These are phyloP conservation scores for Sebastes oblongus DNA, from an alignment of 2,797 vertebrate species.

Conservation along the genomic window DNA sequence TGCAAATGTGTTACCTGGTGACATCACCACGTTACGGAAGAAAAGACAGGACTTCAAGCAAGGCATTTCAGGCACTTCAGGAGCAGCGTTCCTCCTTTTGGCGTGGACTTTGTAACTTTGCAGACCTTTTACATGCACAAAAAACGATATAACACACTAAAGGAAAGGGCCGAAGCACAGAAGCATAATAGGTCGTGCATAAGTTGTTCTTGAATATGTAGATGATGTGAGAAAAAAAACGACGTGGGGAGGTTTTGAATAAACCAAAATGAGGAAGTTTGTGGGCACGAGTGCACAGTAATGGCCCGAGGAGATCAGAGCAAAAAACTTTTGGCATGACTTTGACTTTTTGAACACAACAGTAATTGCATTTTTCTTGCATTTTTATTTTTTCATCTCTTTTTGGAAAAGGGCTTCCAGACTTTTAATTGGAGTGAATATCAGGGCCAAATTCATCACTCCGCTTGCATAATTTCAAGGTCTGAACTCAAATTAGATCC, in stretches of 20 bases:
- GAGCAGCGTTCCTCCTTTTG: too few species aligned
- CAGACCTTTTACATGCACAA: too few species aligned
- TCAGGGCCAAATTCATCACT: not conserved
- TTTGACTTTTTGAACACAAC: not conserved
- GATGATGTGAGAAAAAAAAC: not conserved
- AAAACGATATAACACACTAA: too few species aligned
- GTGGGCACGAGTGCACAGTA: not conserved
- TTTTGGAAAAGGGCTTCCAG: not conserved
- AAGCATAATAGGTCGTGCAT: too few species aligned
- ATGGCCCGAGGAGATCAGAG: not conserved
- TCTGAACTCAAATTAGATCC: conserved; percentile 12
- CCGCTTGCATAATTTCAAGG: conserved; percentile 6
- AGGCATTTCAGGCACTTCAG: too few species aligned
- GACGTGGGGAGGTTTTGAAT: not conserved
- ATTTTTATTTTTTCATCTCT: not conserved
- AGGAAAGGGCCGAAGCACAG: too few species aligned
- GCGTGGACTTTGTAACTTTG: too few species aligned
- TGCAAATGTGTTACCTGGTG: too few species aligned
- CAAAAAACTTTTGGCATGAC: not conserved
- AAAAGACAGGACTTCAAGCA: too few species aligned
- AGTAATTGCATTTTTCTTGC: not conserved
- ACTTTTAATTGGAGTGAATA: not conserved
- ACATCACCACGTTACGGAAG: too few species aligned
- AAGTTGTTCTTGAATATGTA: not conserved
- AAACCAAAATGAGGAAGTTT: conserved; percentile 3